These are phyloP conservation scores for Okamejei kenojei DNA, from an alignment of 2,797 vertebrate species.

Conservation along the genomic window DNA sequence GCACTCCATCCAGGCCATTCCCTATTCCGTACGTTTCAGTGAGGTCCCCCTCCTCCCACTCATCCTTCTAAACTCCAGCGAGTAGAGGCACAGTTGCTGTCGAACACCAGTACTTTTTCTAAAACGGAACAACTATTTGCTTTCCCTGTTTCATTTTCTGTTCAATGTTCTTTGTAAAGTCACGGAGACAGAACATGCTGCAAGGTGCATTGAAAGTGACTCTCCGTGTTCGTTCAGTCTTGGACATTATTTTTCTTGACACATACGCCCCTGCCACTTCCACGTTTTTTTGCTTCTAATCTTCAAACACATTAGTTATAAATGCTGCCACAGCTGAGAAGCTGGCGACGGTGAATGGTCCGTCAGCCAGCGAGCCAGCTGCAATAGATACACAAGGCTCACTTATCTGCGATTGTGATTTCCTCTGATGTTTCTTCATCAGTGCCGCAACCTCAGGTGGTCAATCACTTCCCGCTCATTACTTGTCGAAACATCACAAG, in stretches of 20 bases:
- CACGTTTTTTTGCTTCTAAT: not conserved
- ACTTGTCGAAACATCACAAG: constrained; percentile 6
- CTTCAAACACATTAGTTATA: not conserved
- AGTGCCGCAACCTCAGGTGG: constrained; percentile 9
- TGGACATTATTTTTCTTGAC: not conserved
- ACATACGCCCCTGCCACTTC: too few species aligned
- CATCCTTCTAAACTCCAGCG: too few species aligned
- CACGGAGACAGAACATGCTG: not conserved
- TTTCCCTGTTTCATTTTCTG: not conserved
- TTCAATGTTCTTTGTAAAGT: not conserved
- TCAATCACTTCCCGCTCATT: constrained; percentile 15
- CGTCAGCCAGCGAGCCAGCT: not conserved
- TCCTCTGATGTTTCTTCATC: constrained; percentile 30
- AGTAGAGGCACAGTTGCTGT: too few species aligned
- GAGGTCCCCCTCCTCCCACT: too few species aligned
- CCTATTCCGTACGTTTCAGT: too few species aligned
- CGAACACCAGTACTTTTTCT: not conserved
- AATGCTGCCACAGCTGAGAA: not conserved
- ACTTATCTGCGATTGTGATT: not conserved
- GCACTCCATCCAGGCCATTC: too few species aligned
- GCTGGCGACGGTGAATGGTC: not conserved
- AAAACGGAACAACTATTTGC: not conserved
- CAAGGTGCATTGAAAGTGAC: not conserved
- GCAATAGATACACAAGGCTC: not conserved
- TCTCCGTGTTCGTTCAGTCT: not conserved